Evolutionary conservation across 2,113 vertebrate genomes (phyloP), one percentile per base, ranked within the genome.

Genomic region (Upupa epops): DNA sequence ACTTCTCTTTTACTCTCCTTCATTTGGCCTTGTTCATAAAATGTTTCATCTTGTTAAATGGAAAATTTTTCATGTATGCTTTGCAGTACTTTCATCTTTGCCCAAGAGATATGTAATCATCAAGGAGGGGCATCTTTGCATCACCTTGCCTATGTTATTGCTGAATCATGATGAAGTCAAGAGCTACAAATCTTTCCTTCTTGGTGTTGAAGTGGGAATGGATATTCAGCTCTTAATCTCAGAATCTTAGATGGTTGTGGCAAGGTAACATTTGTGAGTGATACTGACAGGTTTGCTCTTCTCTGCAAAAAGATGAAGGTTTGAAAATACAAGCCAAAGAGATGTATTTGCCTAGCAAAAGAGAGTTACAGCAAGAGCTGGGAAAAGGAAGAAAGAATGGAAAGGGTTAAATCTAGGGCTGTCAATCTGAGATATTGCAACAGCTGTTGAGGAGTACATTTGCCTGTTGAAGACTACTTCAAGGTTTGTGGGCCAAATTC

Each of bases 11-110:
- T 64, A 5, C 4, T 36, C 9, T 72, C 12, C 24, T 60, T 16
- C 4, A 25, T 0, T 0, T 49, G 31, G 4, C 11, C 8, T 86
- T 8, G 13, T 37, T 73, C 15, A 31, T 40, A 14, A 66, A 61
- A 60, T 59, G 22, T 16, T 80, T 11, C 13, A 74, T 11, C 6
- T 28, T 63, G 17, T 40, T 68, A 52, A 8, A 58, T 10, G 12
- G 55, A 7, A 68, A 69, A 0, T 0, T 28, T 84, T 74, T 59
- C 25, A 54, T 29, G 6, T 8, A 10, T 29, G 20, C 20, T 89
- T 86, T 77, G n/a, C 9, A 13, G 12, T 55, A 9, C 9, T 5
- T 61, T 51, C 12, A 3, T 18, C 37, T 63, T 78, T 40, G 16
- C 18, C 29, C 12, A 8, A 6, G 16, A 68, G 15, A 45, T 32